Base-by-base conservation (phyloP, 1,140 invertebrate genomes). In the Sinonovacula constricta region DNA sequence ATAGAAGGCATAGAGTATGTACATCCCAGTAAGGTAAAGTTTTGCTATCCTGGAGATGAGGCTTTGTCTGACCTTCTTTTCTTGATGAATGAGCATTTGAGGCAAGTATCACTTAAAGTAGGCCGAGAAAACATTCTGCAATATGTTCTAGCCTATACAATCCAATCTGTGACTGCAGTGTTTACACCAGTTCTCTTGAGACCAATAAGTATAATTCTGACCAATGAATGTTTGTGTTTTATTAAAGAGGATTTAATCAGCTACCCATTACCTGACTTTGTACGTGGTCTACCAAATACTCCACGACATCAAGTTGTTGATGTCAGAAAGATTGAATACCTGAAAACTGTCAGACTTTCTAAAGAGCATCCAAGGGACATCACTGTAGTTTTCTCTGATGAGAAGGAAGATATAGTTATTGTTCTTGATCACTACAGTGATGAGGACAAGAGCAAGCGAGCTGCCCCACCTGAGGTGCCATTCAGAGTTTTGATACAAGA, bases 181-280 rank as follows among this genome's bases (percentile, higher is more conserved):
- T 49, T 72, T 45, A 53, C 74, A 1, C 39, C 71, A 0, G 80
- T 85, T 14, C 66, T 80, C 10, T 45, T 78, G 30, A 56, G 79
- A 59, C 68, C 88, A 12, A 71, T 86, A 10, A 87, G 82, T 49
- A 59, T 90, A n/a, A 86, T 90, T 36, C 62, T 90, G n/a, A 90
- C 87, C 49, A 83, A 85, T 66, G 71, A 81, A 18, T 83, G 88
- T 67, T 33, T 90, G 10, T 87, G 85, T 75, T 70, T 90, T 10
- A 79, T 84, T 0, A 76, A 75, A 56, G 89, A 90, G 57, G 89
- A 90, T 81, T 59, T 87, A 18, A 87, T 89, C 7, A 89, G 85
- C 77, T 90, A 90, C 70, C 89, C 89, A 5, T 71, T 90, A 15
- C 89, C 88, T n/a, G 88, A 88, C 33, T 90, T 90, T 85, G 88